These are phyloP conservation scores for Cyanoramphus novaezelandiae DNA, from an alignment of 2,113 vertebrate species.

Conservation along the genomic window DNA sequence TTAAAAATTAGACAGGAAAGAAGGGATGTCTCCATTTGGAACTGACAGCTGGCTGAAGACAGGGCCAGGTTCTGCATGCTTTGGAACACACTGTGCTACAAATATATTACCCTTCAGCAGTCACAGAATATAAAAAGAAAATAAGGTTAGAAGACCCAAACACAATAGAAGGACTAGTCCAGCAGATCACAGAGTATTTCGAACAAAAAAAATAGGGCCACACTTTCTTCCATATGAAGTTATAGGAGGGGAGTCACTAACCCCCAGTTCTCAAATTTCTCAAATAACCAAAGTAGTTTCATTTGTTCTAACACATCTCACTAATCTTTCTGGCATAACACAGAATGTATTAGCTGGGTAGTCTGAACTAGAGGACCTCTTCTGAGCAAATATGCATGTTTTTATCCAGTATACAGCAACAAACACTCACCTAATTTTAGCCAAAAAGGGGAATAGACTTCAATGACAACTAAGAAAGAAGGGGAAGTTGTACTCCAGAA, in stretches of 20 bases:
- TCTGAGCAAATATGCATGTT: not conserved
- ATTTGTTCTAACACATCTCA: not conserved
- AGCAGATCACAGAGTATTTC: not conserved
- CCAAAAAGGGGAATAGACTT: not conserved
- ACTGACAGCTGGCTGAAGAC: not conserved
- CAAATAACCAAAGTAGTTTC: not conserved
- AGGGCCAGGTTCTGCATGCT: not conserved
- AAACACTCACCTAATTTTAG: not conserved
- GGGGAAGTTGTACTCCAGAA: not conserved
- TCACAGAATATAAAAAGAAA: not conserved
- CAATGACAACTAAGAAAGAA: not conserved
- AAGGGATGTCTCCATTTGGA: not conserved
- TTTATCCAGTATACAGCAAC: not conserved
- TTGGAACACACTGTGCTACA: constrained; percentile 42
- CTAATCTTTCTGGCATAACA: not conserved
- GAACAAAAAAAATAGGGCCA: not conserved
- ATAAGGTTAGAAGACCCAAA: not conserved
- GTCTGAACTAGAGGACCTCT: not conserved
- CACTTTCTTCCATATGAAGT: not conserved
- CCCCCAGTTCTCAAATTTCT: not conserved
- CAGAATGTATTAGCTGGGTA: not conserved
- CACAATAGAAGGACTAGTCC: not conserved
- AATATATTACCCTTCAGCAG: not conserved
- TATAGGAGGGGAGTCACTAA: not conserved
- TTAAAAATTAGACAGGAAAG: not conserved